Evolutionary conservation across 2,113 vertebrate species (phyloP), one percentile per base, ranked within the genome.

Genomic region (Pogonocichla stellata): DNA sequence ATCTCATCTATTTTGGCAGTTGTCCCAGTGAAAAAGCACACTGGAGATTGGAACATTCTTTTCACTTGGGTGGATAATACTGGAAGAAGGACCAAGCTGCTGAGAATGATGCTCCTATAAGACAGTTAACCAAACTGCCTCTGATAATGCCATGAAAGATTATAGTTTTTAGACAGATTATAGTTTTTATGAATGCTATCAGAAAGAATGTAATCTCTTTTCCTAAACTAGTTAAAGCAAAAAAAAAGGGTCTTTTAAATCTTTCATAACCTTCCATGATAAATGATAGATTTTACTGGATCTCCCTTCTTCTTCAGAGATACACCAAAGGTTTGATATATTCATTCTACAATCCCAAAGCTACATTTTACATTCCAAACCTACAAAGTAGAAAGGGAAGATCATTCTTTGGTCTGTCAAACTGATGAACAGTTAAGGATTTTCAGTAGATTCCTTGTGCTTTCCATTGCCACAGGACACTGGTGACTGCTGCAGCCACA

Each of bases 401-500:
- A 79, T 23, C 8, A 5, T 58, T 57, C 26, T 60, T 51, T 43
- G 22, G 34, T 10, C 31, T 40, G 54, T 34, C 50, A 80, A 72
- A 64, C 9, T 28, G 28, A 58, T 6, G 7, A 58, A 47, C 7
- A 57, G 14, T 26, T 34, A 28, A 38, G 12, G 47, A 23, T 80
- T 86, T 78, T 54, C 60, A 78, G 28, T 8, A n/a, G n/a, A 54
- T 65, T 82, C 48, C 48, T 51, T 4, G 3, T 14, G 15, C 22
- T 93, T 64, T 51, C 43, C 51, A 54, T 34, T 60, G 36, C 58
- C 48, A 5, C 8, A 25, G 56, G 25, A 6, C 24, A 3, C 4
- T 10, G 15, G 14, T 33, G 14, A 7, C 5, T 42, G 13, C 28
- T 84, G 69, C 64, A 77, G 24, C 12, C 18, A 0, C 1, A 1